Percentiles rank a stretch among this genome's conserved stretches.
Evolutionary conservation across 2,888 invertebrate genomes (phyloP).

Genomic region (Tipula vernalis): DNA sequence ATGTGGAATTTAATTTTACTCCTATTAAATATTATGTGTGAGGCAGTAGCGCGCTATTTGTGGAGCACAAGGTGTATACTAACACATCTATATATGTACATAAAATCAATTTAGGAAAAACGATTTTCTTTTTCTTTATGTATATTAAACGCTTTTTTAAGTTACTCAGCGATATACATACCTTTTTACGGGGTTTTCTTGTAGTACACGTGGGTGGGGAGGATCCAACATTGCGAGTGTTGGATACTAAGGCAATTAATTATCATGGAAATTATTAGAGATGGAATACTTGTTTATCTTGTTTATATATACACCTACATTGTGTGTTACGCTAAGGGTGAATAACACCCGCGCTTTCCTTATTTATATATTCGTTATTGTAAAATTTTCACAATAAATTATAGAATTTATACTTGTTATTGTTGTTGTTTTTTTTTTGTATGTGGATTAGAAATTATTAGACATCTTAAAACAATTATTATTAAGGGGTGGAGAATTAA

Average conservation of each 20-base stretch:
- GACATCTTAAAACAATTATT: background rate
- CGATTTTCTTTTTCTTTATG: background rate
- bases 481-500: background rate
- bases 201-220: background rate
- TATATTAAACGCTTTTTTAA: background rate
- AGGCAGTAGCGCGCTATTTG: background rate
- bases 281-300: background rate
- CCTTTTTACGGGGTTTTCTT: background rate
- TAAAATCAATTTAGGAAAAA: background rate
- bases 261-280: background rate
- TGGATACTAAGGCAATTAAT: background rate
- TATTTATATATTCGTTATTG: background rate
- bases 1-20: background rate
- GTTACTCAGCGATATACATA: background rate
- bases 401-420: background rate
- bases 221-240: background rate
- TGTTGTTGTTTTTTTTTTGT: background rate
- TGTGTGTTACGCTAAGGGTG: background rate
- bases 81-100: background rate
- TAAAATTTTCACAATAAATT: background rate
- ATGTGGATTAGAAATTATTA: background rate
- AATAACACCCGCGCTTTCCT: background rate
- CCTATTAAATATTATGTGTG: background rate
- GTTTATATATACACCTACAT: background rate
- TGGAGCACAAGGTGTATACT: background rate